Evolutionary conservation across 1,140 invertebrate genomes (phyloP).

Genomic region (Contarinia nasturtii): DNA sequence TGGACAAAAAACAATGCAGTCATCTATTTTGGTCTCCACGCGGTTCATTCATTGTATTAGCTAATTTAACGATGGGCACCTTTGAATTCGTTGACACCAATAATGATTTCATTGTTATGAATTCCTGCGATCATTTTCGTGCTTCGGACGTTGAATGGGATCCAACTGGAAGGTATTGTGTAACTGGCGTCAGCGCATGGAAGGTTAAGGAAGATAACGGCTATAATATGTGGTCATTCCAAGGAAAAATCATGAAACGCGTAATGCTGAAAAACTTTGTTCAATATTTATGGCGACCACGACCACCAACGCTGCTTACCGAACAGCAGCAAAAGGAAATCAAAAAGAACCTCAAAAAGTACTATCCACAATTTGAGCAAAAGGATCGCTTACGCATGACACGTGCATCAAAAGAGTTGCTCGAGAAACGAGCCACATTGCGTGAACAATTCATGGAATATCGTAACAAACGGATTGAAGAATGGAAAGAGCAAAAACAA

Average conservation of each 20-base stretch:
- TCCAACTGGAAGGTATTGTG: slow-evolving; percentile 93
- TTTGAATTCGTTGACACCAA: slow-evolving; percentile 86
- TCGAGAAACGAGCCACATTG: slow-evolving; percentile 78
- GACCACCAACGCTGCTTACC: slow-evolving; percentile 68
- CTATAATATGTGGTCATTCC: slow-evolving; percentile 97
- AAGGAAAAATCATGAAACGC: slow-evolving; percentile 57
- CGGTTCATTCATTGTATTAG: slow-evolving; percentile 89
- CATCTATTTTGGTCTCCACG: slow-evolving; percentile 92
- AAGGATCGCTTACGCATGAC: slow-evolving; percentile 86
- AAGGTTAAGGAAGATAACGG: slow-evolving; percentile 92
- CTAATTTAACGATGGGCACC: slow-evolving; percentile 67
- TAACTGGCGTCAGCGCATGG: slow-evolving; percentile 87
- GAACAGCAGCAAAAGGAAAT: slow-evolving; percentile 79
- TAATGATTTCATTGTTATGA: slow-evolving; percentile 85
- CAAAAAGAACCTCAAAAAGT: slow-evolving; percentile 96
- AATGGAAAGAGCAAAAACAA: slow-evolving; percentile 58
- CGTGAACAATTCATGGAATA: slow-evolving; percentile 78
- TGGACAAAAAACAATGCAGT: slow-evolving; percentile 83
- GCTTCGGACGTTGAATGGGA: slow-evolving; percentile 96
- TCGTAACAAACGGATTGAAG: slow-evolving; percentile 48
- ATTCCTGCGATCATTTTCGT: slow-evolving; percentile 77
- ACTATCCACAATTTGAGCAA: slow-evolving; percentile 86
- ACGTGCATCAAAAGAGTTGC: slow-evolving; percentile 89
- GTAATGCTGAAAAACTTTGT: slow-evolving; percentile 83
- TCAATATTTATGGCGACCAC: slow-evolving; percentile 89